These are phyloP conservation scores for Corynorhinus townsendii DNA, from an alignment of 2,113 vertebrate species.

Conservation along the genomic window DNA sequence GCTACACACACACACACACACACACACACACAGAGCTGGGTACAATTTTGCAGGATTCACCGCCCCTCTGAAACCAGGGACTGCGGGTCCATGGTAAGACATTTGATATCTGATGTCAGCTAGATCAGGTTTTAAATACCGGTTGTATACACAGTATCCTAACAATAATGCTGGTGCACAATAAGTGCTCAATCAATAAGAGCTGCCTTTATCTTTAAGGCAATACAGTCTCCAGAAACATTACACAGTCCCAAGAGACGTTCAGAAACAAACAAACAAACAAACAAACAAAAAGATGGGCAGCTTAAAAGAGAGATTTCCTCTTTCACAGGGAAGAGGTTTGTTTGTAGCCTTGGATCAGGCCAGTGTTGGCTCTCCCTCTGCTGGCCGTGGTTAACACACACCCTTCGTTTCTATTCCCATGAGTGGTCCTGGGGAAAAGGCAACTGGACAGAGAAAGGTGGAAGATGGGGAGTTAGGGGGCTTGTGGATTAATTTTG, in stretches of 20 bases:
- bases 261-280: background rate
- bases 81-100: background rate
- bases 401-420: background rate
- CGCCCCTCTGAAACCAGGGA: background rate
- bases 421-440: too few relatives aligned
- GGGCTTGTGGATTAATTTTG: background rate
- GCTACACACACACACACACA: background rate
- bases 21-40: background rate
- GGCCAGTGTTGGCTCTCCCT: constrained; percentile 31
- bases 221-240: background rate
- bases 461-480: accelerated
- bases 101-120: background rate
- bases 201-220: background rate
- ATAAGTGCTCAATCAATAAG: background rate
- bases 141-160: background rate
- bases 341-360: background rate
- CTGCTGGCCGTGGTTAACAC: background rate
- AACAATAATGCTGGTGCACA: too few relatives aligned
- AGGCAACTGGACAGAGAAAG: background rate
- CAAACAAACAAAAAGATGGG: background rate
- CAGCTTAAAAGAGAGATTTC: background rate
- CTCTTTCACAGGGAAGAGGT: background rate
- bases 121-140: background rate
- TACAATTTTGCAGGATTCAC: background rate
- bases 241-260: too few relatives aligned